These are phyloP conservation scores for Microctenopoma steveboyesi DNA, from an alignment of 2,797 vertebrate genomes.

Conservation along the genomic window DNA sequence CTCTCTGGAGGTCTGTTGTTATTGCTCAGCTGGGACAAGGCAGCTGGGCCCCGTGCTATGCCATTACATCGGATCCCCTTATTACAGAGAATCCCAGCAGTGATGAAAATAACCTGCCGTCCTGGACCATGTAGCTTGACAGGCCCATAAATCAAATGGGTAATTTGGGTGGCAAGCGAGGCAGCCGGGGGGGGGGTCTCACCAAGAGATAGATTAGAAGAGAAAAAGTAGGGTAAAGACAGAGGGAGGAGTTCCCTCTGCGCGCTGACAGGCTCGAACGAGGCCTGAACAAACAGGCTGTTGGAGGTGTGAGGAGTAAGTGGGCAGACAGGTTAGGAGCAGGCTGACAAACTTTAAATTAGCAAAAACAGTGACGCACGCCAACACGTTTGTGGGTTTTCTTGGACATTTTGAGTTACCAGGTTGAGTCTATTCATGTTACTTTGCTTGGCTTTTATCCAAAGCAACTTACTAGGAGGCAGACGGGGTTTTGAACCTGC, in stretches of 20 bases:
- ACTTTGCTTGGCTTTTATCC: too few relatives aligned
- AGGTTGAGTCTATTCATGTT: too few relatives aligned
- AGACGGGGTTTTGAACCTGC: too few relatives aligned
- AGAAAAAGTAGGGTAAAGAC: conserved; percentile 47
- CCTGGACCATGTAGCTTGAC: conserved; percentile 64
- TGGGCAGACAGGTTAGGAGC: conserved; percentile 16
- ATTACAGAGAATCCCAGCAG: conserved; percentile 66
- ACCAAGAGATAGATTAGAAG: neutral
- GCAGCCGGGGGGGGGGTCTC: neutral
- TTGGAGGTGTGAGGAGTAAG: conserved; percentile 60
- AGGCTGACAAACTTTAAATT: conserved; percentile 7
- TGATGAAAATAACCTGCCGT: conserved; percentile 69
- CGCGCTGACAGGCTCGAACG: conserved; percentile 77
- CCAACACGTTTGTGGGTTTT: neutral
- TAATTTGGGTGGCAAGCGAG: conserved; percentile 23
- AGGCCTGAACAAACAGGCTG: conserved; percentile 76
- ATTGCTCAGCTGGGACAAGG: conserved; percentile 61
- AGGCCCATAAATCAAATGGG: conserved; percentile 71
- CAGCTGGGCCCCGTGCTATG: conserved; percentile 48
- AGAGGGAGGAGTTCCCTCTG: conserved; percentile 75
- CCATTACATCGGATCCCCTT: conserved; percentile 61
- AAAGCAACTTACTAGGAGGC: too few relatives aligned
- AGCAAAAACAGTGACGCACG: neutral
- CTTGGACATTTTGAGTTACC: too few relatives aligned
- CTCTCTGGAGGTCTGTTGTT: conserved; percentile 53